Conservation (phyloP, 2,797 vertebrate species). For the Mus minutoides region DNA sequence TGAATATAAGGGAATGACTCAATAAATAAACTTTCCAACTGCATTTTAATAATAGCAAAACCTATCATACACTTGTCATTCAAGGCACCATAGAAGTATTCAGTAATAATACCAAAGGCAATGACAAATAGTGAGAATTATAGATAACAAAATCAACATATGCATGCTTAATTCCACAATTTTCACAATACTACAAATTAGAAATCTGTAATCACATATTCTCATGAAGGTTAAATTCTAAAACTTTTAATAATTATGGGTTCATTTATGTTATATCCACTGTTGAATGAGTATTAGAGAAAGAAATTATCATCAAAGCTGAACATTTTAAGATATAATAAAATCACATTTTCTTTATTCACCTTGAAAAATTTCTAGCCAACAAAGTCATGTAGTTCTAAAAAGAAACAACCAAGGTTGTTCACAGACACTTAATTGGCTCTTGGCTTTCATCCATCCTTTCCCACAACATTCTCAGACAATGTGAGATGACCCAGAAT, state of each 20-base stretch:
- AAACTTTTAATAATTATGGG: slow-evolving; percentile 80
- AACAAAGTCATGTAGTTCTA: slow-evolving; percentile 61
- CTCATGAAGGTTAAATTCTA: slow-evolving; percentile 65
- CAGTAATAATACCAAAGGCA: not conserved
- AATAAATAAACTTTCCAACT: slow-evolving; percentile 55
- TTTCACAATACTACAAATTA: slow-evolving; percentile 71
- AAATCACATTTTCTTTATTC: slow-evolving; percentile 77
- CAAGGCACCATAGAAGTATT: slow-evolving; percentile 13
- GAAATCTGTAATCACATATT: slow-evolving; percentile 70
- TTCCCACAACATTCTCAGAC: not conserved
- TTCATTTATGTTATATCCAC: slow-evolving; percentile 75
- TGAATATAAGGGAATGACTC: not conserved
- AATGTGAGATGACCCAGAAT: not conserved
- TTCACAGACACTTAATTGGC: not conserved
- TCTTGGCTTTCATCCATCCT: not conserved
- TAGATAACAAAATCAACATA: slow-evolving; percentile 17
- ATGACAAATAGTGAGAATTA: slow-evolving; percentile 18
- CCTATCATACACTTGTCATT: slow-evolving; percentile 15
- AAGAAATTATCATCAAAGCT: slow-evolving; percentile 73
- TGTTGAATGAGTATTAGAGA: slow-evolving; percentile 75
- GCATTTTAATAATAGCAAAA: slow-evolving; percentile 25
- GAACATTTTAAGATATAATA: slow-evolving; percentile 68
- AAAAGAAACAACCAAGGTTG: slow-evolving; percentile 46
- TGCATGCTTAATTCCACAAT: slow-evolving; percentile 33
- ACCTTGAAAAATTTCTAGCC: slow-evolving; percentile 63